Evolutionary conservation across 2,888 invertebrate genomes (phyloP).

Genomic region (Itoplectis maculator): DNA sequence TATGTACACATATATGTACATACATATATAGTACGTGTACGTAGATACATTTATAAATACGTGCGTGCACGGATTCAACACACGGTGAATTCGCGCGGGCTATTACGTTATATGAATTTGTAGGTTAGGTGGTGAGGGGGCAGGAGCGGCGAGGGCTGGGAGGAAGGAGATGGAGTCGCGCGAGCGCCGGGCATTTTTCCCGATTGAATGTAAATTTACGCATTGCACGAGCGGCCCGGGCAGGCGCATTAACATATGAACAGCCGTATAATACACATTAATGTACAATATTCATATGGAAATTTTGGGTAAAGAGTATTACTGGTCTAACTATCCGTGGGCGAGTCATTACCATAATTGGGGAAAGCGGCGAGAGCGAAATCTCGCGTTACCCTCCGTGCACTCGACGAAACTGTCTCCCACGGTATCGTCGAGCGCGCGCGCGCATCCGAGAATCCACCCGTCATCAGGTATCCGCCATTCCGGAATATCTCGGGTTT

Average conservation of each 20-base stretch:
- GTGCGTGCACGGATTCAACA: slow-evolving; percentile 17
- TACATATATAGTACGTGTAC: not conserved
- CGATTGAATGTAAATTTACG: slow-evolving; percentile 73
- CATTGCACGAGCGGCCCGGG: slow-evolving; percentile 52
- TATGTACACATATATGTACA: slow-evolving; percentile 10
- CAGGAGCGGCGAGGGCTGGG: no score
- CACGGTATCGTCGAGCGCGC: not conserved
- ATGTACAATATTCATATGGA: slow-evolving; percentile 81
- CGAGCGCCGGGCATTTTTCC: slow-evolving; percentile 50
- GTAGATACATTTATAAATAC: slow-evolving; percentile 17
- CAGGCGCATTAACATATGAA: slow-evolving; percentile 80
- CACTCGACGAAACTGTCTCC: slow-evolving; percentile 60
- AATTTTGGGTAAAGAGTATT: slow-evolving; percentile 78
- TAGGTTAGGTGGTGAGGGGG: no score
- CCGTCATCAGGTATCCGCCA: slow-evolving; percentile 55
- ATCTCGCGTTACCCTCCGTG: slow-evolving; percentile 54
- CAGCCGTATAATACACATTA: slow-evolving; percentile 77
- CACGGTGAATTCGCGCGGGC: slow-evolving; percentile 39
- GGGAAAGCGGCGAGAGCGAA: slow-evolving; percentile 71
- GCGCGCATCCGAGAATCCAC: slow-evolving; percentile 29
- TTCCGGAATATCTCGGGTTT: slow-evolving; percentile 44
- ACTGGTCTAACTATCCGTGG: slow-evolving; percentile 80
- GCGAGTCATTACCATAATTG: slow-evolving; percentile 80
- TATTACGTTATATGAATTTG: slow-evolving; percentile 30
- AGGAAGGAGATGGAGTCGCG: slow-evolving; percentile 17